Evolutionary conservation across 2,113 vertebrate genomes (phyloP).

Genomic region (Gnathonemus longibarbis): DNA sequence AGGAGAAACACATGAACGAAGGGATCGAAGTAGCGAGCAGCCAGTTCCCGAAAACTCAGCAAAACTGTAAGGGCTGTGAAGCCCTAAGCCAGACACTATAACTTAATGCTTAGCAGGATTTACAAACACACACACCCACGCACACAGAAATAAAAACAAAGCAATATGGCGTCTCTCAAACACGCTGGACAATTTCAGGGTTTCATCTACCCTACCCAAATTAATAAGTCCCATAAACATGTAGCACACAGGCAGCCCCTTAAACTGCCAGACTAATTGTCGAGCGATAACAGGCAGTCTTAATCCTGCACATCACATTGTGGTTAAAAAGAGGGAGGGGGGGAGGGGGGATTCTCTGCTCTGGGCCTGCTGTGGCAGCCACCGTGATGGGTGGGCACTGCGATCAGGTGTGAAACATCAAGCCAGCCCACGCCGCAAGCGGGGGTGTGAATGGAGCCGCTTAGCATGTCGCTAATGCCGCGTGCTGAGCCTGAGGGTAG

Average conservation of each 20-base stretch:
- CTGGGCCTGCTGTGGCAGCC: neutral
- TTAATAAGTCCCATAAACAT: neutral
- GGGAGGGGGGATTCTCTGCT: neutral
- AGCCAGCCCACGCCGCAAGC: neutral
- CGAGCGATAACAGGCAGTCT: neutral
- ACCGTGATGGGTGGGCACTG: neutral
- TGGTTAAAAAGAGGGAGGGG: neutral
- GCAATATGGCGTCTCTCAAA: neutral
- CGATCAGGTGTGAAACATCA: neutral
- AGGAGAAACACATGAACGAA: neutral
- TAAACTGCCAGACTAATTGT: slow-evolving; percentile 1
- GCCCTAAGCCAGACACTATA: neutral
- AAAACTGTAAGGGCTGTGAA: neutral
- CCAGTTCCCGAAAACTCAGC: neutral
- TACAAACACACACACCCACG: neutral
- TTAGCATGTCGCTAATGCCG: neutral
- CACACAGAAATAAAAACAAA: neutral
- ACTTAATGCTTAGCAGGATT: neutral
- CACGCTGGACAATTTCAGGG: neutral
- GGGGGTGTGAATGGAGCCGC: neutral
- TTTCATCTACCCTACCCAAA: neutral
- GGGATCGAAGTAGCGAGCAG: neutral
- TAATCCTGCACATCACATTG: neutral
- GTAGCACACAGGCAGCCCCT: neutral
- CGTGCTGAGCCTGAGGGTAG: neutral